A percentile compares a stretch with the other conserved stretches of the same genome.
phyloP scores from a whole-genome alignment of 2,888 invertebrate genomes.

The Selenia dentaria region DNA sequence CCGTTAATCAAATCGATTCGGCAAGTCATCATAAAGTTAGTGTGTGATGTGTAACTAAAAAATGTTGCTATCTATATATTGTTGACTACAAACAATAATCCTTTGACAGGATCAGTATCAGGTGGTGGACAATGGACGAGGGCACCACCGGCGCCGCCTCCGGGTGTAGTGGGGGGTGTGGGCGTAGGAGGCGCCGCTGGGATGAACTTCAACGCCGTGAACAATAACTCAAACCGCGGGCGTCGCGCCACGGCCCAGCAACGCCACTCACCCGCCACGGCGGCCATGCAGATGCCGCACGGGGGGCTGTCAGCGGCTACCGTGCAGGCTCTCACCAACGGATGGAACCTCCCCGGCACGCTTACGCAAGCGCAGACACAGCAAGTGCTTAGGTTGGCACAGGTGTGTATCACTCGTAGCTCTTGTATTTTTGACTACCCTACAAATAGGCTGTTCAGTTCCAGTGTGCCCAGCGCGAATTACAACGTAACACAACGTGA shows the following conservation, averaged over 20 bases:
- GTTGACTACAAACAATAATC: too few relatives aligned
- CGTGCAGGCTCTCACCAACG: conserved; percentile 73
- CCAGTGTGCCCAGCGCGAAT: too few relatives aligned
- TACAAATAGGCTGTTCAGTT: too few relatives aligned
- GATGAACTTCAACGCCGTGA: conserved; percentile 49
- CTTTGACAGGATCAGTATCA: conserved; percentile 57
- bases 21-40: too few relatives aligned
- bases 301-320: conserved; percentile 68
- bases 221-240: conserved; percentile 61
- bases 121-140: conserved; percentile 91
- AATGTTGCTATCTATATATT: too few relatives aligned
- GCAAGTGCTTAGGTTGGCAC: conserved; percentile 78
- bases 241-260: conserved; percentile 58
- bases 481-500: too few relatives aligned
- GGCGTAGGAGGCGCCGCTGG: conserved; percentile 46
- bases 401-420: conserved; percentile 49
- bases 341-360: conserved; percentile 64
- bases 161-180: conserved; percentile 56
- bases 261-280: conserved; percentile 55
- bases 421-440: too few relatives aligned
- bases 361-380: conserved; percentile 79
- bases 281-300: conserved; percentile 69
- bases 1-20: too few relatives aligned
- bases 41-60: too few relatives aligned
- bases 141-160: conserved; percentile 90